Conservation (phyloP, 2,113 vertebrate genomes). For the Paramisgurnus dabryanus region DNA sequence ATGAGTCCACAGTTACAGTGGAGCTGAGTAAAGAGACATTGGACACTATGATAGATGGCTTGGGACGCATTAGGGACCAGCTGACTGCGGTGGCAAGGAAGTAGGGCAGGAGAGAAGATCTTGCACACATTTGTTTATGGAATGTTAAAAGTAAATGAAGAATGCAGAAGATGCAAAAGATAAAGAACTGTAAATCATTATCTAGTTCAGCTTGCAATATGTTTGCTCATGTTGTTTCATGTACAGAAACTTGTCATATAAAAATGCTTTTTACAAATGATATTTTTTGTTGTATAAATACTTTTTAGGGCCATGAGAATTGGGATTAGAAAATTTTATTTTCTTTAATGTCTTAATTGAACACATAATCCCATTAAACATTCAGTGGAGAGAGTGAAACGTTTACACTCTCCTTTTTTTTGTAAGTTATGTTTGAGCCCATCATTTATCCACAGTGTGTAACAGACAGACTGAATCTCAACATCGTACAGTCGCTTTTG, state of each 20-base stretch:
- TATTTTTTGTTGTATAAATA: not conserved
- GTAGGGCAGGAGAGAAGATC: constrained; percentile 8
- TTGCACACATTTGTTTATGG: not conserved
- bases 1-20: constrained; percentile 82
- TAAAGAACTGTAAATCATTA: not conserved
- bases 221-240: constrained; percentile 1
- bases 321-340: not conserved
- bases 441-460: too few relatives aligned
- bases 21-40: constrained; percentile 91
- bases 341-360: too few relatives aligned
- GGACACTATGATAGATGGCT: constrained; percentile 91
- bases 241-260: not conserved
- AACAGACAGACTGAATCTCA: too few relatives aligned
- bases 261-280: not conserved
- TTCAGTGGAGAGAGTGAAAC: too few relatives aligned
- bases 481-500: not conserved
- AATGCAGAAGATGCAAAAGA: not conserved
- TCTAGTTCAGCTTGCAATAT: too few relatives aligned
- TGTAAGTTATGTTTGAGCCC: too few relatives aligned
- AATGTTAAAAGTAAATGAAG: not conserved
- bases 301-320: not conserved
- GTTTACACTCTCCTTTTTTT: too few relatives aligned
- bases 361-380: too few relatives aligned
- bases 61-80: constrained; percentile 61
- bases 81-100: constrained; percentile 45